Conservation (phyloP, 2,113 vertebrate species). For the Proteles cristata region DNA sequence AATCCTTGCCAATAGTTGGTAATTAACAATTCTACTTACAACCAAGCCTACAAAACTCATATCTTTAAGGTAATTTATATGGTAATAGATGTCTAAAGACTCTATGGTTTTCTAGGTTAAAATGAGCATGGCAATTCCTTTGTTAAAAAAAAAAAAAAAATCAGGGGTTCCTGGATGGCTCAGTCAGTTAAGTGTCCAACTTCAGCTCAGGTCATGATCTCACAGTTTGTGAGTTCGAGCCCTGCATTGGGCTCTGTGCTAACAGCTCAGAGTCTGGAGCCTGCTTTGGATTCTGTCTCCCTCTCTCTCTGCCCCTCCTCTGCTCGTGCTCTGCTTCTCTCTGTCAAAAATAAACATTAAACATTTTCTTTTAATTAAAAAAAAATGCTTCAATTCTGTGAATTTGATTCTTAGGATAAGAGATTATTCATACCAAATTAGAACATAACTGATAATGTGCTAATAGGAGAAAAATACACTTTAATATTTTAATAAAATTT, state of each 20-base stretch:
- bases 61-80: conserved; percentile 31
- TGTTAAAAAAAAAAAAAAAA: neutral
- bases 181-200: too few species aligned
- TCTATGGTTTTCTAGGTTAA: conserved; percentile 22
- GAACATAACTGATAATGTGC: neutral
- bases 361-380: neutral
- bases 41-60: neutral
- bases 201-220: too few species aligned
- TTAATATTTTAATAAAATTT: neutral
- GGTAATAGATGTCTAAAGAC: neutral
- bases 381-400: neutral
- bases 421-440: conserved; percentile 36
- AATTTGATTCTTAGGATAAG: neutral
- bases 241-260: too few species aligned
- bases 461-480: neutral
- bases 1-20: neutral
- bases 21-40: conserved; percentile 6
- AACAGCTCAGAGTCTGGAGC: too few species aligned
- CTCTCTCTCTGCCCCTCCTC: too few species aligned
- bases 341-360: too few species aligned
- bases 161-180: too few species aligned
- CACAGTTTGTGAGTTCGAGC: too few species aligned
- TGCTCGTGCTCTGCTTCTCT: too few species aligned
- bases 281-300: too few species aligned
- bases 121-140: neutral